Percentiles rank a stretch among this genome's conserved stretches.
Evolutionary conservation across 2,797 vertebrate genomes (phyloP).

Genomic region (Crypturellus tataupa): DNA sequence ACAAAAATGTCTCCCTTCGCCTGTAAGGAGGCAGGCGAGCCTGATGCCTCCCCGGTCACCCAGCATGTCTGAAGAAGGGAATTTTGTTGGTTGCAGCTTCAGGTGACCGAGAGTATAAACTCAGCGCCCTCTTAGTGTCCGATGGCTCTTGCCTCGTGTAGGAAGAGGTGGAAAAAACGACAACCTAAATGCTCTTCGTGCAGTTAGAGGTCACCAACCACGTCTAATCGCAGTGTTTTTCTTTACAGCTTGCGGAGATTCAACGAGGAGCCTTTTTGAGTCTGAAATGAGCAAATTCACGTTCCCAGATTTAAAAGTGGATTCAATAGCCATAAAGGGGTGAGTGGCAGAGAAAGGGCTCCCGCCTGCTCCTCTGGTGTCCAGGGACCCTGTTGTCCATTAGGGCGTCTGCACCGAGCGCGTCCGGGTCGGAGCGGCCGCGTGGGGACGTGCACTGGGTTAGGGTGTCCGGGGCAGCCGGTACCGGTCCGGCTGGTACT

Average conservation of each 20-base stretch:
- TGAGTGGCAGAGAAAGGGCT: neutral
- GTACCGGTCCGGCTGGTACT: neutral
- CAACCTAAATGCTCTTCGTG: neutral
- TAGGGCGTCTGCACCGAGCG: neutral
- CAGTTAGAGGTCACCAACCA: too few species aligned
- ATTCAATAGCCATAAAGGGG: neutral
- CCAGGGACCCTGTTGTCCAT: neutral
- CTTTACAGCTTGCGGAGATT: neutral
- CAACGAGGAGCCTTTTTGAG: neutral
- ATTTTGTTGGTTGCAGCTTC: neutral
- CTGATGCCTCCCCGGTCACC: neutral
- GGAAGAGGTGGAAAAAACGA: neutral
- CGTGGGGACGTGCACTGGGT: neutral
- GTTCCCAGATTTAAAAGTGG: neutral
- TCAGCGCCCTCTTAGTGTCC: neutral
- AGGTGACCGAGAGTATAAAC: neutral
- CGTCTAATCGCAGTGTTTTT: neutral
- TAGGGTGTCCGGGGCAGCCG: neutral
- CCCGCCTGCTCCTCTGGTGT: neutral
- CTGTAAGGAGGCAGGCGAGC: neutral
- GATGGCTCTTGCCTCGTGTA: neutral
- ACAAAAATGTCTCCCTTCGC: neutral
- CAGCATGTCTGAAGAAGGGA: neutral
- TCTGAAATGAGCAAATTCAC: neutral
- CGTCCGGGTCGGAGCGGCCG: neutral